Evolutionary conservation across 2,888 invertebrate species (phyloP).

Genomic region (Belgica antarctica): DNA sequence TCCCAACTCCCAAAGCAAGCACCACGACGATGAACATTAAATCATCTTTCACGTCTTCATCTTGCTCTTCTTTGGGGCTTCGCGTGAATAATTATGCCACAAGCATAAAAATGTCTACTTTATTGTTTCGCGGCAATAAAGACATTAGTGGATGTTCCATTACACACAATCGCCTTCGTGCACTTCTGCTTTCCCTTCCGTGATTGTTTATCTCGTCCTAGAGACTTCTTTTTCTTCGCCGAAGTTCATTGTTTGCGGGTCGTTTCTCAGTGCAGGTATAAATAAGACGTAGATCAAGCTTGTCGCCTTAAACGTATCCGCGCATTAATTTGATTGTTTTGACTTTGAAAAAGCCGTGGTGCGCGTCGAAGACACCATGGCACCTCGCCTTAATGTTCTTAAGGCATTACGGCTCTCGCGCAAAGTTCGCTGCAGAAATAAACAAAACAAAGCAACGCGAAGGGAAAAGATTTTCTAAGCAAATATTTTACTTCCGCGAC

Average conservation of each 20-base stretch:
- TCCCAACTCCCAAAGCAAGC: not conserved
- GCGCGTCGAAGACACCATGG: constrained; percentile 11
- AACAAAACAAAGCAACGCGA: too few species aligned
- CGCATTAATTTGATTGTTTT: constrained; percentile 35
- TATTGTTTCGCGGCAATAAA: constrained; percentile 39
- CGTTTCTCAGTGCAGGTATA: not conserved
- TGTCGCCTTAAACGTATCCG: not conserved
- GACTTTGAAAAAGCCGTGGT: not conserved
- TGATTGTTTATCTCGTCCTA: constrained; percentile 10
- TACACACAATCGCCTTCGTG: not conserved
- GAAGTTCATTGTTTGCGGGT: constrained; percentile 7
- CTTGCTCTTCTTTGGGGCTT: not conserved
- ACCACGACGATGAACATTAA: not conserved
- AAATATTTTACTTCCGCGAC: constrained; percentile 29
- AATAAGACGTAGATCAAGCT: not conserved
- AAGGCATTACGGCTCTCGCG: constrained; percentile 8
- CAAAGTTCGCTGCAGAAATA: not conserved
- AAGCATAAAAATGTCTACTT: not conserved
- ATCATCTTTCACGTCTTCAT: constrained; percentile 25
- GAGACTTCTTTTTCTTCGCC: not conserved
- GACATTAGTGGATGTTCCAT: constrained; percentile 21
- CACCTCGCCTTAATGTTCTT: constrained; percentile 26
- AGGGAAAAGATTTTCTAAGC: constrained; percentile 6
- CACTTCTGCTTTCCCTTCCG: constrained; percentile 3
- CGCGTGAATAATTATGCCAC: constrained; percentile 38